Base-by-base conservation (phyloP, 2,113 vertebrate species). In the Xyrauchen texanus region DNA sequence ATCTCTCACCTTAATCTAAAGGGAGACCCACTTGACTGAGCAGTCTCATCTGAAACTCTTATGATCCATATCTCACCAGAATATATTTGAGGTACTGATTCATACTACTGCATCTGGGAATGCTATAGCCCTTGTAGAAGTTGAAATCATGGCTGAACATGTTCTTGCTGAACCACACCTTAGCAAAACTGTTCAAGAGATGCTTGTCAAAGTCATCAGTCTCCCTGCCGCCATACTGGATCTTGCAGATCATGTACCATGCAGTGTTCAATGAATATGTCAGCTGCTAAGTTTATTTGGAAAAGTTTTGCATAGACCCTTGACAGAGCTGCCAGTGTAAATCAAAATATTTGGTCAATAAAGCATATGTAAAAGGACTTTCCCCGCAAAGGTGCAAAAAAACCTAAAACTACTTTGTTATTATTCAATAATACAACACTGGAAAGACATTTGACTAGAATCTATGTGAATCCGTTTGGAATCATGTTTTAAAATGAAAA, bases 141-240 rank as follows among this genome's bases (percentile, higher is more conserved):
- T 86, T 93, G 87, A 99, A 99, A 78, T 93, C 89, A 0, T 90
- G 86, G 77, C 84, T 93, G 85, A 96, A 96, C 91, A 93, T 97
- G 75, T 93, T 94, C 88, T 99, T 97, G 79, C 89, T 94, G 88
- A 99, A 98, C 96, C 96, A 99, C 80, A 96, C 93, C 73, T 95
- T 95, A 45, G 95, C 93, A 78, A 98, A 95, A 0, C 96, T 96
- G 87, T 97, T 99, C 69, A 99, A 92, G 61, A 99, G 90, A 11
- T 95, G 93, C 86, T 98, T 99, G 87, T 99, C 97, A 0, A 94
- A 97, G 89, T 98, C 95, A 9, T 99, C 96, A 0, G 97, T 99
- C 87, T 99, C 96, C 68, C 96, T 92, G 15, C 97, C 98, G 0
- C 98, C 98, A n/a, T 99, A 98, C 8, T 98, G 97, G 82, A 99